phyloP scores from a whole-genome alignment of 2,888 invertebrate species.

The Hemithea aestivaria region DNA sequence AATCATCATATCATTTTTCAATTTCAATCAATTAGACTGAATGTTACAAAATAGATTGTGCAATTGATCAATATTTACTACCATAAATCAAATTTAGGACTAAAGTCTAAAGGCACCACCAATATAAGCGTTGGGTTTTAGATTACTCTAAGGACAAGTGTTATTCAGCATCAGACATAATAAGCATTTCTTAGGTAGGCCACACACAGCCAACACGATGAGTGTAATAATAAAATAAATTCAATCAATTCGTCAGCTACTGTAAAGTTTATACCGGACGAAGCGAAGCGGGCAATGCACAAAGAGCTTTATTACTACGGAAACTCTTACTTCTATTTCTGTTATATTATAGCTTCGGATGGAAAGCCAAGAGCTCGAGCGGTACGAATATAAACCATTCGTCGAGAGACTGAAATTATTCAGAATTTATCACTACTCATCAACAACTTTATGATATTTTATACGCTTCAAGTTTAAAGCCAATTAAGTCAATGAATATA shows the following conservation, averaged over 20 bases:
- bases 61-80: too few relatives aligned
- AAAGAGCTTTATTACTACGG: conserved; percentile 45
- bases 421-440: conserved; percentile 14
- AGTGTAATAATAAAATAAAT: too few relatives aligned
- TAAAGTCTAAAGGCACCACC: too few relatives aligned
- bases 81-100: too few relatives aligned
- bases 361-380: conserved; percentile 30
- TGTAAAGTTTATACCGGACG: conserved; percentile 18
- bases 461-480: conserved; percentile 1
- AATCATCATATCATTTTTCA: too few relatives aligned
- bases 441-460: conserved; percentile 15
- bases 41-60: too few relatives aligned
- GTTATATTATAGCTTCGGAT: conserved; percentile 30
- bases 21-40: too few relatives aligned
- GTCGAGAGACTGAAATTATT: conserved; percentile 28
- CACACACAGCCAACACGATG: too few relatives aligned
- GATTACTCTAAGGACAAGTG: too few relatives aligned
- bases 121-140: too few relatives aligned
- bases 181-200: too few relatives aligned
- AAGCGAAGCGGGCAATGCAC: conserved; percentile 17
- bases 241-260: neutral
- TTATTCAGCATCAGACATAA: too few relatives aligned
- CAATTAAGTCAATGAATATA: neutral
- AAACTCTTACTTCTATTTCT: conserved; percentile 65
- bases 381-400: conserved; percentile 44